Evolutionary conservation across 1,140 invertebrate genomes (phyloP).

Genomic region (Aphidius gifuensis): DNA sequence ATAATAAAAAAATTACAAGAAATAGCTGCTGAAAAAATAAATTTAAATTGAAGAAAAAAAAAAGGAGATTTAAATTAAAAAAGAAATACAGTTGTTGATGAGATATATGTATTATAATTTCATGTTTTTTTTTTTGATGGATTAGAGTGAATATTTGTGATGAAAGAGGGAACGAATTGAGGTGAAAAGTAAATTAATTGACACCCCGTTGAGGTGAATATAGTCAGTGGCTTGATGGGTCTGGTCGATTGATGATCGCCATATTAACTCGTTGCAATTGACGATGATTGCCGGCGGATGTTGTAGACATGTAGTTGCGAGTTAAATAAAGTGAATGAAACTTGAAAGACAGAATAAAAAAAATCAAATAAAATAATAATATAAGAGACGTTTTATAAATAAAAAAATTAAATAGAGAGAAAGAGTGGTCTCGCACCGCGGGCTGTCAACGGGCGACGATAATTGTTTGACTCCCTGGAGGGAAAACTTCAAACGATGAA

Average conservation of each 20-base stretch:
- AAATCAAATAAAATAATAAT: no score
- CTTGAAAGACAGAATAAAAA: constrained; percentile 2
- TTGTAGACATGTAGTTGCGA: neutral
- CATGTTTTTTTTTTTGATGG: neutral
- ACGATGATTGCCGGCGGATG: neutral
- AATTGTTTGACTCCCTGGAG: constrained; percentile 35
- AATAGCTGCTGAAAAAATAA: neutral
- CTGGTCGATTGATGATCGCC: constrained; percentile 40
- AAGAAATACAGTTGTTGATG: neutral
- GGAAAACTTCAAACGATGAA: constrained; percentile 18
- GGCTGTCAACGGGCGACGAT: constrained; percentile 42
- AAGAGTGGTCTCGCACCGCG: constrained; percentile 21
- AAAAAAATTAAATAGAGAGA: no score
- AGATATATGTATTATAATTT: neutral
- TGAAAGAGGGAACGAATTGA: constrained; percentile 10
- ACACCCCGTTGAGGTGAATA: constrained; percentile 40
- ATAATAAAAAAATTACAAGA: no score
- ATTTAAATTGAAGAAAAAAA: neutral
- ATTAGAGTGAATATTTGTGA: constrained; percentile 1
- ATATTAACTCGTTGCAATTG: constrained; percentile 43
- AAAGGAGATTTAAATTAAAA: constrained; percentile 2
- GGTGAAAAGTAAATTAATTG: constrained; percentile 30
- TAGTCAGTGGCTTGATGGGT: constrained; percentile 27
- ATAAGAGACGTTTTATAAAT: no score
- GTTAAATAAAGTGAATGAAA: constrained; percentile 31